phyloP scores from a whole-genome alignment of 2,888 invertebrate genomes.

The Drosophila mettleri region DNA sequence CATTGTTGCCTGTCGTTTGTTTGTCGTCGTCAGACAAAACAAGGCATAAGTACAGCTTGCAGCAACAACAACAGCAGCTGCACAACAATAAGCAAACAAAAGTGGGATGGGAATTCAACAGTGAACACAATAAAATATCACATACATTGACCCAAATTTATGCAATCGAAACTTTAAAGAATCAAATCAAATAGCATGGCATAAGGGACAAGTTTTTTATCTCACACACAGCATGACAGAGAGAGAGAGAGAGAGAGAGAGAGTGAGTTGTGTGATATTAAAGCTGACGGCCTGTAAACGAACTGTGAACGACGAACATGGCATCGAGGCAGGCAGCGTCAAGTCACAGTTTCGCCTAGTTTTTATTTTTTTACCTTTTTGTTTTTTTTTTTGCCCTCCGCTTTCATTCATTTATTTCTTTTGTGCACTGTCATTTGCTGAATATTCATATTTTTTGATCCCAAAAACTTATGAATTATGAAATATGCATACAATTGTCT shows the following conservation, averaged over 20 bases:
- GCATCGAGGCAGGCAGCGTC: not conserved
- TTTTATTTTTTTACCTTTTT: not conserved
- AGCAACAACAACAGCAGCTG: not conserved
- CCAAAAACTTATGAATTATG: constrained; percentile 79
- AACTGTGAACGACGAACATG: constrained; percentile 9
- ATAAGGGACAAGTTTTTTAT: constrained; percentile 36
- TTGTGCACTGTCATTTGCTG: constrained; percentile 53
- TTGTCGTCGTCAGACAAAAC: constrained; percentile 59
- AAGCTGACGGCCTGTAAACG: constrained; percentile 29
- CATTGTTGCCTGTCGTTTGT: constrained; percentile 58
- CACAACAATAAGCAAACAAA: constrained; percentile 17
- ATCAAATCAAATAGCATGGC: constrained; percentile 54
- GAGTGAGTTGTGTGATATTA: constrained; percentile 36
- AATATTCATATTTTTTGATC: constrained; percentile 76
- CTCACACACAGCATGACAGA: constrained; percentile 10
- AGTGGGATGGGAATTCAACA: constrained; percentile 7
- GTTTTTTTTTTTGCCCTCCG: not conserved
- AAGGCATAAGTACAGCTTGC: constrained; percentile 13
- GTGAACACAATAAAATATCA: constrained; percentile 47
- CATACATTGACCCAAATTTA: constrained; percentile 71
- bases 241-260: not conserved
- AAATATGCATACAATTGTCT: constrained; percentile 79
- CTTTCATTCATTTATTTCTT: constrained; percentile 25
- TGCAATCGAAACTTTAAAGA: constrained; percentile 67
- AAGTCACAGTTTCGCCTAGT: constrained; percentile 22